These are phyloP conservation scores for Anarsia innoxiella DNA, from an alignment of 2,888 invertebrate genomes.

Conservation along the genomic window DNA sequence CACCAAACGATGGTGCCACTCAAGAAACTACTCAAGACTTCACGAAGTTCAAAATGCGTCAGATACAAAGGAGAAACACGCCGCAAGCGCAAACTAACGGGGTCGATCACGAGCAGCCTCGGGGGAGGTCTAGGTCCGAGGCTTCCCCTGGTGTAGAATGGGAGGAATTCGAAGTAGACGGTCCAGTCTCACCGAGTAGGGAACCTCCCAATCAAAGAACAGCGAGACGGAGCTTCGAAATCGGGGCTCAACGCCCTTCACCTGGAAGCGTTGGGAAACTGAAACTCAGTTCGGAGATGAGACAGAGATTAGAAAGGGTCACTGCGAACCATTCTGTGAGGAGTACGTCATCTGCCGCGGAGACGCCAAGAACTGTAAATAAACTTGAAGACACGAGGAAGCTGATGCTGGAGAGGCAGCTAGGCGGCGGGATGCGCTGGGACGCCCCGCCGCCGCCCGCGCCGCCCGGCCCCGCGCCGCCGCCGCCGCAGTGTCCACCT, in stretches of 20 bases:
- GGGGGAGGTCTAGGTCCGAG: slow-evolving; percentile 60
- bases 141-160: slow-evolving; percentile 81
- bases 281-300: slow-evolving; percentile 93
- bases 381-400: slow-evolving; percentile 91
- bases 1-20: slow-evolving; percentile 81
- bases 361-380: slow-evolving; percentile 82
- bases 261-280: slow-evolving; percentile 93
- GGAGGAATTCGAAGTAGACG: slow-evolving; percentile 89
- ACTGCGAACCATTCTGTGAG: slow-evolving; percentile 92
- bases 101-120: slow-evolving; percentile 52
- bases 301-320: slow-evolving; percentile 89
- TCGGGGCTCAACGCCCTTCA: slow-evolving; percentile 86
- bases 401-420: slow-evolving; percentile 88
- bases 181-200: slow-evolving; percentile 49
- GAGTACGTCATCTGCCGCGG: slow-evolving; percentile 81
- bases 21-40: slow-evolving; percentile 86
- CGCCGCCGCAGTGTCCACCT: slow-evolving; percentile 76
- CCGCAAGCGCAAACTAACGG: slow-evolving; percentile 77
- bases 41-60: slow-evolving; percentile 91
- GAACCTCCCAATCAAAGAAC: slow-evolving; percentile 61
- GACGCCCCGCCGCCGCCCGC: slow-evolving; percentile 79
- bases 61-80: slow-evolving; percentile 86
- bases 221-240: slow-evolving; percentile 81
- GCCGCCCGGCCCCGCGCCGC: slow-evolving; percentile 77
- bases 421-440: slow-evolving; percentile 80